These are phyloP conservation scores for Asarcornis scutulata DNA, from an alignment of 2,113 vertebrate species.

Conservation along the genomic window DNA sequence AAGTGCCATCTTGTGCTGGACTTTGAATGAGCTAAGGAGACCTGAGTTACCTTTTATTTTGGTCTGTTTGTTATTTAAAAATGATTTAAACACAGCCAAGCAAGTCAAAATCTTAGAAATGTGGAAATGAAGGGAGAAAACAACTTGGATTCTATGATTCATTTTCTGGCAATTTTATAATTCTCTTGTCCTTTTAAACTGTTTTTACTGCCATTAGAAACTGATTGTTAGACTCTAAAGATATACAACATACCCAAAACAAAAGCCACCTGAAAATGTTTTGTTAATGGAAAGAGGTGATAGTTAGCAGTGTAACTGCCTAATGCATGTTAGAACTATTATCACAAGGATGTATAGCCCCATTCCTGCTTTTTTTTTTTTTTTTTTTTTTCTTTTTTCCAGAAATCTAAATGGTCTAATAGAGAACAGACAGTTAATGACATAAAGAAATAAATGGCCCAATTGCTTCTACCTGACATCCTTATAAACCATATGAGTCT, in stretches of 20 bases:
- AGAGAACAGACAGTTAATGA: not conserved
- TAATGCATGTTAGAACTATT: not conserved
- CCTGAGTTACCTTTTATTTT: not conserved
- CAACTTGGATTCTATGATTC: not conserved
- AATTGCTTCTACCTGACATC: constrained; percentile 1
- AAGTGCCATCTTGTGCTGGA: not conserved
- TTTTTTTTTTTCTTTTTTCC: not conserved
- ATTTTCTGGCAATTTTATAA: not conserved
- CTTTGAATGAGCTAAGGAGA: not conserved
- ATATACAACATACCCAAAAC: not conserved
- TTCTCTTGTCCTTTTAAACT: not conserved
- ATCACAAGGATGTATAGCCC: not conserved
- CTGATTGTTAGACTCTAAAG: not conserved
- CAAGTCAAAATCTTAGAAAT: not conserved
- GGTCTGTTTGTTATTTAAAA: not conserved
- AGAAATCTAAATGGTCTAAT: not conserved
- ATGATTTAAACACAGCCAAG: not conserved
- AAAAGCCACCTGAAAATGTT: not conserved
- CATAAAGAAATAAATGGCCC: not conserved
- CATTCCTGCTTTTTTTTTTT: not conserved
- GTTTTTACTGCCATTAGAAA: not conserved
- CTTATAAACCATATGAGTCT: constrained; percentile 64
- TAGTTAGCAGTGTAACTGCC: not conserved
- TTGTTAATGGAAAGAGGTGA: not conserved
- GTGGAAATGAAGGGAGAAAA: not conserved